phyloP scores from a whole-genome alignment of 1,140 invertebrate genomes.

The Bicyclus anynana region DNA sequence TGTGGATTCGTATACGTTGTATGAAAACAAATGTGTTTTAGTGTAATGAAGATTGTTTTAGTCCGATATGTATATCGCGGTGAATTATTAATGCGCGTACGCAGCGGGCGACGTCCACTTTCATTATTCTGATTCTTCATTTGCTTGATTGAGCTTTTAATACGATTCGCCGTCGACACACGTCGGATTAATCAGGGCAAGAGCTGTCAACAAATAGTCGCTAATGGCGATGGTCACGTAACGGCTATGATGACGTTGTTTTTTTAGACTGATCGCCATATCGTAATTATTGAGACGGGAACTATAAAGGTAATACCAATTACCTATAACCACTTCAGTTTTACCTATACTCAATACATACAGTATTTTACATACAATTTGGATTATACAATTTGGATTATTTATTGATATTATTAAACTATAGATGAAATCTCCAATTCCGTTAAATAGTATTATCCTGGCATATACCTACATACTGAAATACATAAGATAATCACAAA shows the following conservation, averaged over 20 bases:
- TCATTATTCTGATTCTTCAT: conserved; percentile 76
- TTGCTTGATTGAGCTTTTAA: conserved; percentile 77
- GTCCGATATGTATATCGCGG: conserved; percentile 31
- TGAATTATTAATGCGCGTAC: conserved; percentile 76
- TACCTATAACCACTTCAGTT: neutral
- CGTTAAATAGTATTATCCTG: no score
- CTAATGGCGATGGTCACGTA: conserved; percentile 64
- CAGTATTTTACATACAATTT: no score
- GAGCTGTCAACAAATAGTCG: conserved; percentile 66
- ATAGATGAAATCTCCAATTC: no score
- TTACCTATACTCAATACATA: no score
- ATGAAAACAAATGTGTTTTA: conserved; percentile 67
- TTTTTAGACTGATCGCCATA: conserved; percentile 25
- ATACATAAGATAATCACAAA: no score
- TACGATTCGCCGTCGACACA: conserved; percentile 67
- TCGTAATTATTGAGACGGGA: neutral
- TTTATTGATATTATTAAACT: no score
- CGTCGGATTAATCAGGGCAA: conserved; percentile 69
- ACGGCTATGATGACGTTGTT: conserved; percentile 34
- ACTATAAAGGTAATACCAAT: neutral
- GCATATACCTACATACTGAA: no score
- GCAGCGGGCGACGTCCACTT: conserved; percentile 60
- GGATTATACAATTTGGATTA: no score
- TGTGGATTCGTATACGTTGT: conserved; percentile 36
- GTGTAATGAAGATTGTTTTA: conserved; percentile 75